Conservation (phyloP, 2,888 invertebrate genomes). For the Boloria euphrosyne region DNA sequence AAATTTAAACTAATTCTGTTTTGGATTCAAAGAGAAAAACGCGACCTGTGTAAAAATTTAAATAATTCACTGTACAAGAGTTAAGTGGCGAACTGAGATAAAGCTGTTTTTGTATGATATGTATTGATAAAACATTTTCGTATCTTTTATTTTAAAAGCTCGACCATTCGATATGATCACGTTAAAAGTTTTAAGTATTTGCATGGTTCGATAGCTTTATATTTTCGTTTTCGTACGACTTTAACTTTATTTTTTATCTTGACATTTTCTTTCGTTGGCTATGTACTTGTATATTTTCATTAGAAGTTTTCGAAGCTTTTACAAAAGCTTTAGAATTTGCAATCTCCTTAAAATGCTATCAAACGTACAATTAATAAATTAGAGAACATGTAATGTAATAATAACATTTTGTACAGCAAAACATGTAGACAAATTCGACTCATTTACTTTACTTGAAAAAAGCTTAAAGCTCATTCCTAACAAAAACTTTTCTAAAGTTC, state of each 20-base stretch:
- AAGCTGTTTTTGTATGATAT: slow-evolving; percentile 1
- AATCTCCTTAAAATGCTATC: too few relatives aligned
- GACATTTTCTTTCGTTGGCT: background rate
- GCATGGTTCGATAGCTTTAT: background rate
- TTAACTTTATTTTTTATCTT: background rate
- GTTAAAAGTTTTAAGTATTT: background rate
- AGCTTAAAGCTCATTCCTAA: too few relatives aligned
- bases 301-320: too few relatives aligned
- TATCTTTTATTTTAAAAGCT: slow-evolving; percentile 11
- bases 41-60: background rate
- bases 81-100: background rate
- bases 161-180: slow-evolving; percentile 6
- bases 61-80: slow-evolving; percentile 7
- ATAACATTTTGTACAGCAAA: too few relatives aligned
- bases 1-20: too few relatives aligned
- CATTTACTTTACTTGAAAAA: too few relatives aligned
- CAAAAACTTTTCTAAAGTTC: too few relatives aligned
- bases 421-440: too few relatives aligned
- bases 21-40: background rate
- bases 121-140: background rate
- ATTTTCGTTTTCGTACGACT: background rate
- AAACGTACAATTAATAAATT: too few relatives aligned
- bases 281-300: too few relatives aligned
- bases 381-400: too few relatives aligned
- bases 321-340: too few relatives aligned